These are phyloP conservation scores for Poeciliopsis presidionis DNA, from an alignment of 2,797 vertebrate genomes.

Conservation along the genomic window DNA sequence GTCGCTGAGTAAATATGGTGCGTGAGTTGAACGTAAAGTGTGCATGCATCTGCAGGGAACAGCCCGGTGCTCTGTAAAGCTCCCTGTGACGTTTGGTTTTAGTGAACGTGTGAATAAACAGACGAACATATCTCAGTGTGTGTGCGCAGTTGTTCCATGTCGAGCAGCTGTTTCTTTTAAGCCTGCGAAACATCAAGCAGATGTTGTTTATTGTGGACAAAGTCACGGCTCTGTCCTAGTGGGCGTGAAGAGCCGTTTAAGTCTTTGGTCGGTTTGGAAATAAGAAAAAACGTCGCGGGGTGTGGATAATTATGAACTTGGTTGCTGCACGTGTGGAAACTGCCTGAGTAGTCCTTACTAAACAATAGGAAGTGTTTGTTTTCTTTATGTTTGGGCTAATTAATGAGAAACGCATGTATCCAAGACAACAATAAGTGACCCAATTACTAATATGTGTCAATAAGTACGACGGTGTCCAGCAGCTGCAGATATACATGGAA, in stretches of 20 bases:
- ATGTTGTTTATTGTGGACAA: slow-evolving; percentile 8
- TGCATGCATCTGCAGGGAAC: slow-evolving; percentile 58
- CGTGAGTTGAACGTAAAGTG: slow-evolving; percentile 75
- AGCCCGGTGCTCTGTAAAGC: slow-evolving; percentile 20
- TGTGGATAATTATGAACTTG: slow-evolving; percentile 39
- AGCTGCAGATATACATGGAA: background rate
- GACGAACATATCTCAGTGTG: slow-evolving; percentile 17
- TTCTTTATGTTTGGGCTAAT: background rate
- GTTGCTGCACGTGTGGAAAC: slow-evolving; percentile 39
- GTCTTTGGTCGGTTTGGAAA: background rate
- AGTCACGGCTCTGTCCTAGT: slow-evolving; percentile 3
- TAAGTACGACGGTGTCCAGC: background rate
- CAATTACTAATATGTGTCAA: background rate
- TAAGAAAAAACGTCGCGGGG: background rate
- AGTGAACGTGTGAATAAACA: slow-evolving; percentile 47
- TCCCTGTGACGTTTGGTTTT: slow-evolving; percentile 10
- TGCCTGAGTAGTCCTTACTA: slow-evolving; percentile 1
- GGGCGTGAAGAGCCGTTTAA: background rate
- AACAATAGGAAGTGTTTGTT: background rate
- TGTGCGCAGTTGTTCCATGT: slow-evolving; percentile 21
- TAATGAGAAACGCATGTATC: background rate
- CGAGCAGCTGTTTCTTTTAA: slow-evolving; percentile 16
- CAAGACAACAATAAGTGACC: slow-evolving; percentile 12
- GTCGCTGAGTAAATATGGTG: slow-evolving; percentile 70
- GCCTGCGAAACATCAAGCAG: slow-evolving; percentile 24